Percentiles rank a stretch among this genome's conserved stretches.
These are phyloP conservation scores for Colletes collaris DNA, from an alignment of 2,888 invertebrate genomes.

Conservation along the genomic window DNA sequence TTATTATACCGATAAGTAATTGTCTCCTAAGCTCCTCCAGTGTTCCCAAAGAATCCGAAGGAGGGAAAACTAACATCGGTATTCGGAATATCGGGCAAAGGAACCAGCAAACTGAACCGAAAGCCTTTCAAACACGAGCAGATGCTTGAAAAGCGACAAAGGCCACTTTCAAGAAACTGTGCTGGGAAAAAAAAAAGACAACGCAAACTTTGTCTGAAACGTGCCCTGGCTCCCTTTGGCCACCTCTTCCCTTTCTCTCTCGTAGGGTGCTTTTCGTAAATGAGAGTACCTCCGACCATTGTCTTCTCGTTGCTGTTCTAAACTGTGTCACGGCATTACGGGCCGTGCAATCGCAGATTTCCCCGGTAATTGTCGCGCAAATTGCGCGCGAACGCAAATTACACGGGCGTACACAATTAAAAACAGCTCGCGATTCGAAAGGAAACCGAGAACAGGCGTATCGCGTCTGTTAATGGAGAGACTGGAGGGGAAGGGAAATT, in stretches of 20 bases:
- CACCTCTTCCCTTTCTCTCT: background rate
- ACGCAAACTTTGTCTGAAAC: conserved; percentile 39
- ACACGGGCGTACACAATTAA: conserved; percentile 29
- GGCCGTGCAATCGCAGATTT: conserved; percentile 32
- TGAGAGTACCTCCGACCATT: conserved; percentile 39
- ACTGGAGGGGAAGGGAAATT: too few species aligned
- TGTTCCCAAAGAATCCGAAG: background rate
- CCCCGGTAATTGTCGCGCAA: conserved; percentile 36
- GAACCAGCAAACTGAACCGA: conserved; percentile 5
- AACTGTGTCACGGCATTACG: conserved; percentile 42
- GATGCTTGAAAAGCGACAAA: conserved; percentile 30
- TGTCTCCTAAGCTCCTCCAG: too few species aligned
- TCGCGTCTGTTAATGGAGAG: background rate
- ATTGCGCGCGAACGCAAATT: conserved; percentile 44
- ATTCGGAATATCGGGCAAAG: conserved; percentile 13
- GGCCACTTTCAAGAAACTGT: conserved; percentile 48
- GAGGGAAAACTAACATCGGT: conserved; percentile 1
- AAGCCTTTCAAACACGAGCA: conserved; percentile 19
- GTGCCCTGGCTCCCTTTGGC: conserved; percentile 7
- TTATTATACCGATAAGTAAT: too few species aligned
- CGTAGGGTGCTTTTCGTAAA: conserved; percentile 41
- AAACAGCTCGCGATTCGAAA: conserved; percentile 21
- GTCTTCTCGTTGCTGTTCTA: conserved; percentile 38
- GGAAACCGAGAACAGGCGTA: background rate
- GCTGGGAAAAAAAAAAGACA: conserved; percentile 26